phyloP scores from a whole-genome alignment of 2,113 vertebrate species.

The Hippolais icterina region DNA sequence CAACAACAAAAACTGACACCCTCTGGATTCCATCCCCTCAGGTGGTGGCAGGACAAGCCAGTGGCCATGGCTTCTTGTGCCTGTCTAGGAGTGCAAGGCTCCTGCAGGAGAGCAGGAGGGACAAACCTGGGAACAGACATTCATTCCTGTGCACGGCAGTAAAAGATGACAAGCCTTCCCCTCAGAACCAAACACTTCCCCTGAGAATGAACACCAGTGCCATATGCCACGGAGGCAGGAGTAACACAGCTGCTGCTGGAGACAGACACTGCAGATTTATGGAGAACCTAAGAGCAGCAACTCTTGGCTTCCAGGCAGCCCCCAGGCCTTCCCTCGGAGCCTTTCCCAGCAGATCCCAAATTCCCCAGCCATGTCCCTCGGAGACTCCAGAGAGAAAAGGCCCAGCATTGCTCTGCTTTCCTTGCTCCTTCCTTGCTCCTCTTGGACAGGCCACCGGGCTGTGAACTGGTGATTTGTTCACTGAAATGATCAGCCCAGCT shows the following conservation, averaged over 20 bases:
- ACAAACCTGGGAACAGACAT: background rate
- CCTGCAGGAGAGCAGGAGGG: background rate
- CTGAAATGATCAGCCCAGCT: background rate
- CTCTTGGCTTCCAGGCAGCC: background rate
- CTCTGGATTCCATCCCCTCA: background rate
- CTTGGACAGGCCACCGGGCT: background rate
- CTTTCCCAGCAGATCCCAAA: background rate
- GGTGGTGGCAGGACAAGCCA: background rate
- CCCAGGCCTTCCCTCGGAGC: background rate
- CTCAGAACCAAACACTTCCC: background rate
- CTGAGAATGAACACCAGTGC: background rate
- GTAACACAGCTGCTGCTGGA: background rate
- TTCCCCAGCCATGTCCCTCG: background rate
- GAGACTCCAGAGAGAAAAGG: background rate
- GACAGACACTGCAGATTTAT: background rate
- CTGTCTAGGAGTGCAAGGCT: background rate
- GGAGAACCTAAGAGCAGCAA: background rate
- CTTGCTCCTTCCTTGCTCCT: background rate
- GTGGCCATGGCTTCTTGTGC: background rate
- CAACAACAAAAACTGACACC: background rate
- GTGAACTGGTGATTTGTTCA: background rate
- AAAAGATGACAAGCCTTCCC: background rate
- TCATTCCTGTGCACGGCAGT: background rate
- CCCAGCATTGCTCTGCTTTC: background rate
- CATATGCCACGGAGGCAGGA: background rate